phyloP scores from a whole-genome alignment of 2,797 vertebrate species.

The Cyprinodon diabolis region DNA sequence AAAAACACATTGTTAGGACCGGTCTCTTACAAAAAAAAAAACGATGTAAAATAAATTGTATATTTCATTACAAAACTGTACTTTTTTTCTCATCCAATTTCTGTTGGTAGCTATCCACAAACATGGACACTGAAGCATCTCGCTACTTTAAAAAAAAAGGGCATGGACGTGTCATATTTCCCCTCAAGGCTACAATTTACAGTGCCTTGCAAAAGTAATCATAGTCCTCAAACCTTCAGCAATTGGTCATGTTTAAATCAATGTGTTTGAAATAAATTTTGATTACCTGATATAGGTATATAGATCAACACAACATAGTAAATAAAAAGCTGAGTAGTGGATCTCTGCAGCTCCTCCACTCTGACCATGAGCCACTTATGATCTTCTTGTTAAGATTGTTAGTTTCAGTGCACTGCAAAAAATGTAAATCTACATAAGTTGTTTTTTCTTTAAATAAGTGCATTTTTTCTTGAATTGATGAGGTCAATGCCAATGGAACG shows the following conservation, averaged over 20 bases:
- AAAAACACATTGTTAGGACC: constrained; percentile 28
- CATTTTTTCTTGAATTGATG: too few species aligned
- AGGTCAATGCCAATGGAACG: too few species aligned
- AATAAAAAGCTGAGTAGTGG: background rate
- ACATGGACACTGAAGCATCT: constrained; percentile 56
- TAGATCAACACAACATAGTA: background rate
- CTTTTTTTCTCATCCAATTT: constrained; percentile 74
- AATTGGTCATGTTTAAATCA: background rate
- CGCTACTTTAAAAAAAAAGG: constrained; percentile 58
- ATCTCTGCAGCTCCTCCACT: background rate
- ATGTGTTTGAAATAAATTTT: background rate
- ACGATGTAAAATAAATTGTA: constrained; percentile 66
- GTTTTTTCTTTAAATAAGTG: too few species aligned
- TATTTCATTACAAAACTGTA: constrained; percentile 72
- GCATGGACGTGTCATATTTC: constrained; percentile 48
- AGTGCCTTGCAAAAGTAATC: background rate
- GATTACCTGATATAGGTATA: background rate
- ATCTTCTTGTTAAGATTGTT: background rate
- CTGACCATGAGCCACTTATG: too few species aligned
- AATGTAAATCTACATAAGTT: too few species aligned
- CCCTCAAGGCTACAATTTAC: constrained; percentile 37
- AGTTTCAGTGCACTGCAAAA: background rate
- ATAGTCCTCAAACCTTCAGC: background rate
- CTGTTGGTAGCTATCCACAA: constrained; percentile 61
- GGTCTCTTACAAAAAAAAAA: constrained; percentile 40